Base-by-base conservation (phyloP, 2,888 invertebrate species). In the Cantharis rufa region DNA sequence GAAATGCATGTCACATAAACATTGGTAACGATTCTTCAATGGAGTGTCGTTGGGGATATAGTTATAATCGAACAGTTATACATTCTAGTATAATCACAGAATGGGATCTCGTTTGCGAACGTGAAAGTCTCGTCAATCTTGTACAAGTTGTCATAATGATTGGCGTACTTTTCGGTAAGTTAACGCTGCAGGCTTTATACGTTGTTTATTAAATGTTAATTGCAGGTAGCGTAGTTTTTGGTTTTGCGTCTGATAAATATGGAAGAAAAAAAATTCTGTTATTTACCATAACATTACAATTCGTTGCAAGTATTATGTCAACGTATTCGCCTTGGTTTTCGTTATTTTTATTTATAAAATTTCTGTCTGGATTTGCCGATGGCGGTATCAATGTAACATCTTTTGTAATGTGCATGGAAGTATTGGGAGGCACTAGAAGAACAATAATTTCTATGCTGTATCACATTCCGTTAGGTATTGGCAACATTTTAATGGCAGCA, bases 341-440 rank as follows among this genome's bases (percentile, higher is more conserved):
- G 87, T 73, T 86, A 3, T 93, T 93, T 85, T 82, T 92, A 27
- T 24, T 89, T 0, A 83, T 87, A 72, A 89, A 92, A 87, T 91
- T 92, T 83, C 80, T 91, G 21, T 84, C 91, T 77, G 92, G 92
- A 1, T 84, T 92, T 72, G 90, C 91, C 3, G 90, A 91, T 81
- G 92, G 92, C 74, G 93, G 93, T 4, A 90, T 92, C 28, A 90
- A 91, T 78, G 90, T 92, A 16, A 91, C 91, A 81, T 92, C 93
- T 1, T 93, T 93, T 83, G 92, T 93, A 1, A 87, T 93, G 81
- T 92, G 91, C 85, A 90, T 92, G 90, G 92, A 91, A 88, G 90
- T 90, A 18, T 92, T 92, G 18, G 90, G 91, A 72, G 91, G 91
- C 48, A 90, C 90, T 86, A 92, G 91, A 90, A 88, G 92, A 28